phyloP scores from a whole-genome alignment of 1,140 invertebrate species.

The Euura saliciscinereae region DNA sequence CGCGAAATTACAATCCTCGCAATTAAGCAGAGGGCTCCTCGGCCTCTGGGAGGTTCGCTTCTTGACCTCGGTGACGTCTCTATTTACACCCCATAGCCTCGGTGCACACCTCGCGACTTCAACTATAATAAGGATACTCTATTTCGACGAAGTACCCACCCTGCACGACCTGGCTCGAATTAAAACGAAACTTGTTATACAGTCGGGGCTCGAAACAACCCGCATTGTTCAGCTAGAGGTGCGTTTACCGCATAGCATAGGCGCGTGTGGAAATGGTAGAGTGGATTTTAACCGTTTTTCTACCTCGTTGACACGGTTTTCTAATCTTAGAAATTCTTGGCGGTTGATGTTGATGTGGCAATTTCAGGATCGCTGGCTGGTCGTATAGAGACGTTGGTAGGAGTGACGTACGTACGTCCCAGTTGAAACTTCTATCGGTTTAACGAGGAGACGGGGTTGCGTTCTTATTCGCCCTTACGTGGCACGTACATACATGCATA shows the following conservation, averaged over 20 bases:
- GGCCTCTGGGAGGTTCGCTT: neutral
- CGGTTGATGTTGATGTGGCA: no score
- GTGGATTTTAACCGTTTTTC: no score
- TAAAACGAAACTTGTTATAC: neutral
- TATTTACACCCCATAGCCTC: neutral
- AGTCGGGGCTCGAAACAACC: neutral
- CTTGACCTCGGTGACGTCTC: neutral
- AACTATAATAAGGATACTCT: neutral
- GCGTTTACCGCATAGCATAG: no score
- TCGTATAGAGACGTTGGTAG: neutral
- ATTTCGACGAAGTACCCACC: neutral
- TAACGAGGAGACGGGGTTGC: no score
- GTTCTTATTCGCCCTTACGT: no score
- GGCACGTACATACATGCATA: no score
- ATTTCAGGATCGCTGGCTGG: no score
- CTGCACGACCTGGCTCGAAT: neutral
- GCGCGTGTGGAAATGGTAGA: no score
- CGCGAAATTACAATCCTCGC: conserved; percentile 9
- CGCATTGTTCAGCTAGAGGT: neutral
- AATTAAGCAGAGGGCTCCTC: conserved; percentile 7
- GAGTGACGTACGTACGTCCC: neutral
- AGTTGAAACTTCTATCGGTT: no score
- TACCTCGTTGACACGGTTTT: no score
- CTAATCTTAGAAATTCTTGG: no score
- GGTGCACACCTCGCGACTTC: neutral